Evolutionary conservation across 1,140 invertebrate genomes (phyloP).

Genomic region (Dufourea novaeangliae): DNA sequence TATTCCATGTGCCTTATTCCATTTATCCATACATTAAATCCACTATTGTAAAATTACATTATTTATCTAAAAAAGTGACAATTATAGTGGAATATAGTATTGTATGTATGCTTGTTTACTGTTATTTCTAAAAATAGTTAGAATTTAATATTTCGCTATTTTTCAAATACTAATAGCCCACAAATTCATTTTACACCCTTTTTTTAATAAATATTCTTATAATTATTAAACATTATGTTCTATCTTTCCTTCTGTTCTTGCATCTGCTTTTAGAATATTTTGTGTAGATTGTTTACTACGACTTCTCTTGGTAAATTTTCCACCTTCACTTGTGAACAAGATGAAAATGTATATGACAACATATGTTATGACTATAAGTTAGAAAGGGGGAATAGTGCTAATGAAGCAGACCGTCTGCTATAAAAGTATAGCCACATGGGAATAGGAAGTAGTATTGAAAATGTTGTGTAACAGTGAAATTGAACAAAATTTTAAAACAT

Average conservation of each 20-base stretch:
- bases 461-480: constrained; percentile 39
- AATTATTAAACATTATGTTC: not conserved
- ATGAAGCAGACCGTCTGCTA: constrained; percentile 27
- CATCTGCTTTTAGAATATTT: not conserved
- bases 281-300: not conserved
- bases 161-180: not conserved
- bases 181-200: not conserved
- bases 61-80: not conserved
- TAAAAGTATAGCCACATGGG: constrained; percentile 43
- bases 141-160: not conserved
- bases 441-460: constrained; percentile 30
- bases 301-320: constrained; percentile 48
- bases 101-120: not conserved
- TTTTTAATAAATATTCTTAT: not conserved
- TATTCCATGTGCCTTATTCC: not conserved
- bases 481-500: not conserved
- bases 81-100: not conserved
- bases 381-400: constrained; percentile 39
- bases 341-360: constrained; percentile 54
- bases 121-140: not conserved
- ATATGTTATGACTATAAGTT: constrained; percentile 11
- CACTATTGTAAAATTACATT: not conserved
- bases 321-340: constrained; percentile 53
- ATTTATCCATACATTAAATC: not conserved
- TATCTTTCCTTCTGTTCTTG: not conserved